These are phyloP conservation scores for Pristionchus maxplancki DNA, from an alignment of 2,888 invertebrate genomes.

Conservation along the genomic window DNA sequence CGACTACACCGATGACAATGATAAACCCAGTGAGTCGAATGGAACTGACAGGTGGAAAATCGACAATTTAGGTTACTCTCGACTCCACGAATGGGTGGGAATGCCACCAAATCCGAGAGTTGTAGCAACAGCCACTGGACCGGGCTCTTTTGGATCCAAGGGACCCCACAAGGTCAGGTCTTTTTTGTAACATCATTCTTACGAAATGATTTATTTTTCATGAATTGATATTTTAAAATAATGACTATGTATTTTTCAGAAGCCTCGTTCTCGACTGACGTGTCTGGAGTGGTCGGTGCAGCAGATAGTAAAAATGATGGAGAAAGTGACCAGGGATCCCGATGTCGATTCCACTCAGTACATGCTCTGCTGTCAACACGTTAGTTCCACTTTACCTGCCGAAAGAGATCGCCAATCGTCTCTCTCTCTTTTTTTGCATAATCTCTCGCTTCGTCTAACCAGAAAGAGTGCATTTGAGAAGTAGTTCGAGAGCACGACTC, in stretches of 20 bases:
- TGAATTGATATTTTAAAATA: no score
- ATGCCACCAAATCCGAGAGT: neutral
- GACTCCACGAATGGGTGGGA: neutral
- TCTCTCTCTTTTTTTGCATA: no score
- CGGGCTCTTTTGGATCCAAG: neutral
- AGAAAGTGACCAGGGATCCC: neutral
- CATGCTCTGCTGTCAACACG: constrained; percentile 14
- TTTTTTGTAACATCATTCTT: no score
- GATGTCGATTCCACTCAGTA: neutral
- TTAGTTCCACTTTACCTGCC: neutral
- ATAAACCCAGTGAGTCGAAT: neutral
- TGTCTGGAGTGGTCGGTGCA: neutral
- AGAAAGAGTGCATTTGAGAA: neutral
- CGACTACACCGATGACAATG: neutral
- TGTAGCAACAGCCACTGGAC: neutral
- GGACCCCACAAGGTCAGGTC: neutral
- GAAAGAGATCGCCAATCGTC: neutral
- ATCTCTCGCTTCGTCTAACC: no score
- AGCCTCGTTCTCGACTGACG: neutral
- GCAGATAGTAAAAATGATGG: neutral
- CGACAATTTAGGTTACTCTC: neutral
- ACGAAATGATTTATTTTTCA: neutral
- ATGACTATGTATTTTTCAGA: neutral
- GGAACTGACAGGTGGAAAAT: neutral
- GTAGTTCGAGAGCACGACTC: neutral